These are phyloP conservation scores for Coenobita brevimanus DNA, from an alignment of 1,140 invertebrate genomes.

Conservation along the genomic window DNA sequence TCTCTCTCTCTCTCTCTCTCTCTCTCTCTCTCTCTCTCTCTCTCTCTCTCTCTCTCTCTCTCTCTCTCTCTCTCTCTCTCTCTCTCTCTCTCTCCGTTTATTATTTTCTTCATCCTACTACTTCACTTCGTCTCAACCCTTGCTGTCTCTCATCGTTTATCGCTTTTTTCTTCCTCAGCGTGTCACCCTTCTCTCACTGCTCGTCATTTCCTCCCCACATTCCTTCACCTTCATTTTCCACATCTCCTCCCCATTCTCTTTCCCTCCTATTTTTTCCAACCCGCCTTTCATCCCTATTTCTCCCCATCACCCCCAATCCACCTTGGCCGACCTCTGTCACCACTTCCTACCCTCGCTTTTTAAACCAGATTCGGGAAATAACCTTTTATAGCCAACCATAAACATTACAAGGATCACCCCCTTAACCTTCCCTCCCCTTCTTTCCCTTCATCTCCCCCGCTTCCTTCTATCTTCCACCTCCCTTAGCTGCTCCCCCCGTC, in stretches of 20 bases:
- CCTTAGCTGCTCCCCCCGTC: too few species aligned
- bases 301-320: not conserved
- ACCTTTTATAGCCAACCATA: too few species aligned
- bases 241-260: not conserved
- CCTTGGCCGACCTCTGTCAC: too few species aligned
- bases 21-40: not conserved
- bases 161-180: not conserved
- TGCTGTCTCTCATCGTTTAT: not conserved
- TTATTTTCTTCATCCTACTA: not conserved
- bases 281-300: not conserved
- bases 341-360: too few species aligned
- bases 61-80: conserved; percentile 27
- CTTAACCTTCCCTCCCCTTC: too few species aligned
- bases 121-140: not conserved
- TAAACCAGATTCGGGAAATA: too few species aligned
- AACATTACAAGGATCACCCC: too few species aligned
- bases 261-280: not conserved
- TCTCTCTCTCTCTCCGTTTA: conserved; percentile 4
- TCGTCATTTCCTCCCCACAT: not conserved
- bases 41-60: conserved; percentile 22
- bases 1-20: not conserved
- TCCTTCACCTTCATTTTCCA: not conserved
- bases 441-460: too few species aligned
- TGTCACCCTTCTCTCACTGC: not conserved
- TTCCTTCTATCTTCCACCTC: too few species aligned